Percentiles rank a stretch among this genome's conserved stretches.
Evolutionary conservation across 2,113 vertebrate species (phyloP).

Genomic region (Thamnophis sirtalis): DNA sequence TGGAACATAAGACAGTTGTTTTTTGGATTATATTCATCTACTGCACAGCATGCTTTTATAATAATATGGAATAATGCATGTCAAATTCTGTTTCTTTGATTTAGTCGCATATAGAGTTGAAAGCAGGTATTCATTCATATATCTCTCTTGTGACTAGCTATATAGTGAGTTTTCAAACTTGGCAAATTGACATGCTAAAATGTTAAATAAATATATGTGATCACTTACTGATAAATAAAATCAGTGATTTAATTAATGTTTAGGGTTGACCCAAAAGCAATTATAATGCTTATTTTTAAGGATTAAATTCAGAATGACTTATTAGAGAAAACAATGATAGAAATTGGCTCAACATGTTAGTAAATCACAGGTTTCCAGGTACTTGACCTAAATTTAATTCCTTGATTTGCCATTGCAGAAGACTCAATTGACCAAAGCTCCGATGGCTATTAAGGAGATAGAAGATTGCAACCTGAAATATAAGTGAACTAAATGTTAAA

Average conservation of each 20-base stretch:
- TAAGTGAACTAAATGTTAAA: background rate
- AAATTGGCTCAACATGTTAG: background rate
- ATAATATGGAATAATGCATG: background rate
- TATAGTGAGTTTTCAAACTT: background rate
- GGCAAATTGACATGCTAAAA: background rate
- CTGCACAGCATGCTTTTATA: conserved; percentile 15
- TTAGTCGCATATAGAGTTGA: background rate
- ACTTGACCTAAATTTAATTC: background rate
- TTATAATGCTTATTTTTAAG: background rate
- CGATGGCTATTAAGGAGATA: background rate
- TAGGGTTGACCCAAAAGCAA: background rate
- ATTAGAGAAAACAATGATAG: background rate
- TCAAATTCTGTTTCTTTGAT: conserved; percentile 5
- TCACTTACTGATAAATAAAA: background rate
- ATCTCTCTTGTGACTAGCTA: background rate
- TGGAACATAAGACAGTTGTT: background rate
- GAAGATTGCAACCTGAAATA: background rate
- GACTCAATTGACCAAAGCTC: background rate
- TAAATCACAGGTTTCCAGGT: background rate
- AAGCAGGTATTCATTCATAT: background rate
- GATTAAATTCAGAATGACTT: background rate
- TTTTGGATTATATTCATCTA: background rate
- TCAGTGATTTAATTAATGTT: background rate
- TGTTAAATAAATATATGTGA: background rate
- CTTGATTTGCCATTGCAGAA: background rate